phyloP scores from a whole-genome alignment of 1,140 invertebrate genomes.

The Physella acuta region DNA sequence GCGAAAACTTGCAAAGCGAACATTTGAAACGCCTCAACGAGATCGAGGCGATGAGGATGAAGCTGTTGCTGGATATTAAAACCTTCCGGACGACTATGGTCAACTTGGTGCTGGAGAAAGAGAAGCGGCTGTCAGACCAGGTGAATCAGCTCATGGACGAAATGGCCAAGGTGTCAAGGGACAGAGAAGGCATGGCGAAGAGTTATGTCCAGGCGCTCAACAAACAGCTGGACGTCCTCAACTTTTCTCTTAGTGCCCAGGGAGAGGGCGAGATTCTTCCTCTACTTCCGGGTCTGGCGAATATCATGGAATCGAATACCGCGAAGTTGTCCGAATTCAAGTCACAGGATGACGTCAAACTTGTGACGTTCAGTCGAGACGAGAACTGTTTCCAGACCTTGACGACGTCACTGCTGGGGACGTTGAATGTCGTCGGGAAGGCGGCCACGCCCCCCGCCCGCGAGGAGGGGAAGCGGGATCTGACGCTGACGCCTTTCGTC shows the following conservation, averaged over 20 bases:
- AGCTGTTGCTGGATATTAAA: slow-evolving; percentile 9
- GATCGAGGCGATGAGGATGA: slow-evolving; percentile 16
- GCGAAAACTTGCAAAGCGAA: background rate
- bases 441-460: background rate
- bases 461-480: background rate
- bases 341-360: background rate
- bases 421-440: background rate
- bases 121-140: slow-evolving; percentile 18
- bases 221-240: slow-evolving; percentile 23
- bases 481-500: slow-evolving; percentile 21
- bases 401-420: background rate
- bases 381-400: background rate
- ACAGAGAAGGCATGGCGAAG: background rate
- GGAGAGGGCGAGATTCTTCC: slow-evolving; percentile 16
- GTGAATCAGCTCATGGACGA: slow-evolving; percentile 10
- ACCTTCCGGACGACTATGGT: slow-evolving; percentile 18
- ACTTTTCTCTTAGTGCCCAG: slow-evolving; percentile 23
- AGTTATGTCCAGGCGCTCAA: background rate
- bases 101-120: slow-evolving; percentile 18
- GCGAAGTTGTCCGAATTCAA: background rate
- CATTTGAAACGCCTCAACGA: background rate
- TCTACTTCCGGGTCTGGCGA: background rate
- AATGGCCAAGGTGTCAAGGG: background rate
- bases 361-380: background rate
- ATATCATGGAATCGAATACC: background rate